Evolutionary conservation across 2,797 vertebrate genomes (phyloP).

Genomic region (Anguilla obscura): DNA sequence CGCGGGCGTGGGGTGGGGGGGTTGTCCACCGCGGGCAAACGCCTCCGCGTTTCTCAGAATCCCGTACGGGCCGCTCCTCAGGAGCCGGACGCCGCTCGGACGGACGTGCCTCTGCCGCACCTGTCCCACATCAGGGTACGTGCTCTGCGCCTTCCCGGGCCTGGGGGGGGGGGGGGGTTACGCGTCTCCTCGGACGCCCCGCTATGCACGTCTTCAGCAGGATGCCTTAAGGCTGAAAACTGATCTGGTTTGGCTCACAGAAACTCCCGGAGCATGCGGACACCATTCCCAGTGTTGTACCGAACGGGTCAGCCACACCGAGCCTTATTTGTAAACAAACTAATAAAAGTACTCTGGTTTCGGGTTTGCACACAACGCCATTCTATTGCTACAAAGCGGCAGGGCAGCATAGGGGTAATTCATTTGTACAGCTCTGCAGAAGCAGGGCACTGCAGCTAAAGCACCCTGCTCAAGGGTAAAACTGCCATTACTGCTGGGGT

Average conservation of each 20-base stretch:
- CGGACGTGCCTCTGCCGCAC: conserved; percentile 1
- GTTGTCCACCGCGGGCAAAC: neutral
- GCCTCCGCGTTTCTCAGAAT: neutral
- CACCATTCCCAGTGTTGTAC: neutral
- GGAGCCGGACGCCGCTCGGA: conserved; percentile 10
- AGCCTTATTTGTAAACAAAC: neutral
- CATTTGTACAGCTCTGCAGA: neutral
- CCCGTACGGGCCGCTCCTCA: neutral
- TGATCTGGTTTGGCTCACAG: neutral
- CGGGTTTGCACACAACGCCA: neutral
- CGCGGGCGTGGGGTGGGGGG: too few species aligned
- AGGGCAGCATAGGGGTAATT: neutral
- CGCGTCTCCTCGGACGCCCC: neutral
- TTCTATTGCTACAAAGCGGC: neutral
- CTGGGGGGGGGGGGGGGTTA: neutral
- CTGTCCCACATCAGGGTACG: neutral
- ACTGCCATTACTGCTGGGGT: neutral
- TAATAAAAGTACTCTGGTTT: neutral
- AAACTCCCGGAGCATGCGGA: neutral
- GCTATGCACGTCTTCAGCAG: neutral
- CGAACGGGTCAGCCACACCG: neutral
- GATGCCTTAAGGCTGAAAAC: neutral
- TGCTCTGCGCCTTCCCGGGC: neutral
- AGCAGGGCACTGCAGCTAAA: neutral
- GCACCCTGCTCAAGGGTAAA: neutral